These are phyloP conservation scores for Oryctolagus cuniculus DNA, from an alignment of 2,113 vertebrate genomes.

Conservation along the genomic window mOryCun1.1 NC_091436.1:100774501-100775000, in stretches of 20 bases:
- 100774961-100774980: constrained; percentile 34
- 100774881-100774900: background rate
- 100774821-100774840: no score
- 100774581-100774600: rapidly evolving
- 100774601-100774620: background rate
- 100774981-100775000: constrained; percentile 35
- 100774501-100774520: background rate
- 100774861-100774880: constrained; percentile 40
- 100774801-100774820: no score
- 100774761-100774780: background rate
- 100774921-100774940: constrained; percentile 57
- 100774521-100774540: background rate
- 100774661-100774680: background rate
- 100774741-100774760: background rate
- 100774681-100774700: background rate
- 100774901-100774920: background rate
- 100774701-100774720: background rate
- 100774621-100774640: background rate
- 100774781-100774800: background rate
- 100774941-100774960: background rate
- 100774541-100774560: background rate
- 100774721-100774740: background rate
- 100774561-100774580: background rate
- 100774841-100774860: background rate
- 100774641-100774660: no score